Percentiles rank a stretch among this genome's conserved stretches.
Evolutionary conservation across 2,113 vertebrate species (phyloP).

Genomic region (Leucosticte australis): DNA sequence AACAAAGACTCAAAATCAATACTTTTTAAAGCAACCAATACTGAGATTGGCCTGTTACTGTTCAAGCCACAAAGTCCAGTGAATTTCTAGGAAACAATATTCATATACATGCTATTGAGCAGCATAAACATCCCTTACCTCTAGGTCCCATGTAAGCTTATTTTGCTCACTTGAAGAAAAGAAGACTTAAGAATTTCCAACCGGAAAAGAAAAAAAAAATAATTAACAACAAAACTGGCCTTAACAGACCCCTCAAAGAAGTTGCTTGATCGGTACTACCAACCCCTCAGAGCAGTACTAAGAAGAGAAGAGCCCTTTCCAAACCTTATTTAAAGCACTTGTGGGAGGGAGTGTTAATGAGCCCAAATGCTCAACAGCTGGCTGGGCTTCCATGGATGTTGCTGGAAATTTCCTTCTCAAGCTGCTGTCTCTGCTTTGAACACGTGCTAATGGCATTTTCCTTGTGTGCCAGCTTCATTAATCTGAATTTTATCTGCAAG

Average conservation of each 20-base stretch:
- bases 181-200: not conserved
- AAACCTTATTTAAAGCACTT: not conserved
- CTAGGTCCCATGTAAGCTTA: fast-evolving
- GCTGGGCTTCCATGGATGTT: fast-evolving
- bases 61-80: not conserved
- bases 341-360: not conserved
- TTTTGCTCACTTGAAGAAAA: not conserved
- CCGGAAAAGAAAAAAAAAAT: not conserved
- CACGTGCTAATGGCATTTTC: not conserved
- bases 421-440: not conserved
- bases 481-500: not conserved
- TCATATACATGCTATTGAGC: fast-evolving
- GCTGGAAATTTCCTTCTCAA: not conserved
- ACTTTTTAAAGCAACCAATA: not conserved
- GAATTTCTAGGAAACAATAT: not conserved
- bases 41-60: not conserved
- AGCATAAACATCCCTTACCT: not conserved
- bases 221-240: fast-evolving
- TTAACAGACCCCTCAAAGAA: not conserved
- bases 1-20: not conserved
- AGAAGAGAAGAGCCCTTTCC: not conserved
- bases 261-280: not conserved
- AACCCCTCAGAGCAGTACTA: not conserved
- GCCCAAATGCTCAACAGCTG: not conserved
- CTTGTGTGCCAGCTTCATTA: not conserved